A percentile compares a stretch with the other conserved stretches of the same genome.
phyloP scores from a whole-genome alignment of 2,113 vertebrate species.

The Etheostoma spectabile region DNA sequence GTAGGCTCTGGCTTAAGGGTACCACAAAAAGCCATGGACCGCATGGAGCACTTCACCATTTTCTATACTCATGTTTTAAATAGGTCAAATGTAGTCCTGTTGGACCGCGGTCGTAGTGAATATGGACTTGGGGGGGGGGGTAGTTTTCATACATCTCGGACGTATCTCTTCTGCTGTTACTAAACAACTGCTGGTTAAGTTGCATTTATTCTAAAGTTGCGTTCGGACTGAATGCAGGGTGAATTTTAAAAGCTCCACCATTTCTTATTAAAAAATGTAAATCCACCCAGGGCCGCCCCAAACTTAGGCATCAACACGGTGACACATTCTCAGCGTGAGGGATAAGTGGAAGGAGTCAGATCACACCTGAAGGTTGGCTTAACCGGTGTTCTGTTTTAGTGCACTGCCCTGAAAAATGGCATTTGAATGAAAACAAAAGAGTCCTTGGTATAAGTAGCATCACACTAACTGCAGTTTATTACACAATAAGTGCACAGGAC shows the following conservation, averaged over 20 bases:
- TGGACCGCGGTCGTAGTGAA: background rate
- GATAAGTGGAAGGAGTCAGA: background rate
- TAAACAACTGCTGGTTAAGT: background rate
- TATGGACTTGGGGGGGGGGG: background rate
- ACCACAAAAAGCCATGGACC: slow-evolving; percentile 23
- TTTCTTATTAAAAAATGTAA: background rate
- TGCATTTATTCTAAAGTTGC: background rate
- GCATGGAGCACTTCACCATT: slow-evolving; percentile 16
- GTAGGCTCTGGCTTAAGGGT: background rate
- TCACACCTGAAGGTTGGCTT: background rate
- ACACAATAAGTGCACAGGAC: background rate
- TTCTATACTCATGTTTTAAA: slow-evolving; percentile 7
- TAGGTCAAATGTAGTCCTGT: slow-evolving; percentile 1
- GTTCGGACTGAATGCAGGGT: background rate
- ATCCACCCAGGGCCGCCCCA: background rate
- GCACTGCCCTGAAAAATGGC: background rate
- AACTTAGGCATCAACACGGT: background rate
- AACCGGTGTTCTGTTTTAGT: background rate
- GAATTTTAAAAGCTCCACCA: background rate
- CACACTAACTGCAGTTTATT: background rate
- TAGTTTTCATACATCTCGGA: background rate
- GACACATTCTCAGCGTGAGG: background rate
- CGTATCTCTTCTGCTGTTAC: background rate
- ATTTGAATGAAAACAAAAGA: background rate
- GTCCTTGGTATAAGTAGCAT: background rate